Conservation (phyloP, 1,140 invertebrate genomes). For the Nephotettix cincticeps region DNA sequence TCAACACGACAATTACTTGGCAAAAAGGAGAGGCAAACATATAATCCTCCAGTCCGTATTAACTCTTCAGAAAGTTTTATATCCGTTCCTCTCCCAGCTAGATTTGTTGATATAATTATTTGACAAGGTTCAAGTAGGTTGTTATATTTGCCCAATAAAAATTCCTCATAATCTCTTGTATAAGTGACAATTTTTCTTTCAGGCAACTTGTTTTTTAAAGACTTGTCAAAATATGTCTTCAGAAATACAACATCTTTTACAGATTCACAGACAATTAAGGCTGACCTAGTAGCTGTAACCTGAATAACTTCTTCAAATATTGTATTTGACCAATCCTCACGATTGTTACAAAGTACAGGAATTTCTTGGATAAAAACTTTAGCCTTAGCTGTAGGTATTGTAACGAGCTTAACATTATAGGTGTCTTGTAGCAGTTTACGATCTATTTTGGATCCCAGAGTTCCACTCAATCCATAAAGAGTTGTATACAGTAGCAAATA, state of each 20-base stretch:
- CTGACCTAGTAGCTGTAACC: conserved; percentile 26
- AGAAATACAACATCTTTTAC: conserved; percentile 34
- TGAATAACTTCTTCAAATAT: conserved; percentile 24
- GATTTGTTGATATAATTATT: conserved; percentile 49
- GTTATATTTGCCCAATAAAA: too few species aligned
- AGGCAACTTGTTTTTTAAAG: conserved; percentile 14
- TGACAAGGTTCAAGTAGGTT: conserved; percentile 26
- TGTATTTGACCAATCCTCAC: conserved; percentile 33
- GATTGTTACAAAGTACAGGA: conserved; percentile 32
- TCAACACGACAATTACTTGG: conserved; percentile 46
- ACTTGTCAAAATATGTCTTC: conserved; percentile 21
- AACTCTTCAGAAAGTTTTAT: conserved; percentile 43
- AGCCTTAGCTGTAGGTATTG: conserved; percentile 39
- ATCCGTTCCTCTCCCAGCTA: conserved; percentile 49
- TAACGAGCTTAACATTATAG: conserved; percentile 42
- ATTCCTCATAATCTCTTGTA: conserved; percentile 36
- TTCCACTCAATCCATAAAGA: conserved; percentile 47
- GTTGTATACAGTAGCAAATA: conserved; percentile 45
- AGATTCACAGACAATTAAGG: conserved; percentile 45
- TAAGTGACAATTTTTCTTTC: conserved; percentile 30
- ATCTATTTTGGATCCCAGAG: conserved; percentile 43
- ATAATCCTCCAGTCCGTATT: conserved; percentile 43
- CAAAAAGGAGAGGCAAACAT: conserved; percentile 46
- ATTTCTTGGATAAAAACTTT: conserved; percentile 35
- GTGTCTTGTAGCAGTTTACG: conserved; percentile 40